These are phyloP conservation scores for Kryptolebias ocellatus DNA, from an alignment of 2,797 vertebrate species.

Conservation along the genomic window DNA sequence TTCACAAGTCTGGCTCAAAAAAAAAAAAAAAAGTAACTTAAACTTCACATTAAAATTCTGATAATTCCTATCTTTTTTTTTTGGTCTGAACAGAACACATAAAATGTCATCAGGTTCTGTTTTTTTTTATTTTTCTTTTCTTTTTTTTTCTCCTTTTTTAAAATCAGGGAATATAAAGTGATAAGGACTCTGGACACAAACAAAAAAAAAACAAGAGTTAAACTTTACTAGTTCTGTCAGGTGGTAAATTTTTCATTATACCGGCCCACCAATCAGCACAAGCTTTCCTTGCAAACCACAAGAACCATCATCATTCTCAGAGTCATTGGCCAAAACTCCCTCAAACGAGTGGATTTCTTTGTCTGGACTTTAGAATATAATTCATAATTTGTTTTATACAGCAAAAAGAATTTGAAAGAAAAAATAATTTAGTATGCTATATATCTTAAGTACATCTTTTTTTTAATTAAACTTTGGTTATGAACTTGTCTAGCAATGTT, in stretches of 20 bases:
- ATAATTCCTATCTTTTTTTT: slow-evolving; percentile 80
- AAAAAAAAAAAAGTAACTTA: slow-evolving; percentile 64
- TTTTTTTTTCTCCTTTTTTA: slow-evolving; percentile 45
- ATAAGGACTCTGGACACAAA: slow-evolving; percentile 80
- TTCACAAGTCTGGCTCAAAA: slow-evolving; percentile 76
- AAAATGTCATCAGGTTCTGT: slow-evolving; percentile 78
- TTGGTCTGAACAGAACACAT: slow-evolving; percentile 91
- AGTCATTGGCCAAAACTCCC: slow-evolving; percentile 77
- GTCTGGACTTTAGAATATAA: slow-evolving; percentile 79
- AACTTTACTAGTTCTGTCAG: slow-evolving; percentile 69
- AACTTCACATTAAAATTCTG: slow-evolving; percentile 83
- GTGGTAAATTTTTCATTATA: slow-evolving; percentile 73
- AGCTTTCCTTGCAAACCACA: slow-evolving; percentile 80
- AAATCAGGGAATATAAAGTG: slow-evolving; percentile 82
- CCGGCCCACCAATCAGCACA: slow-evolving; percentile 86
- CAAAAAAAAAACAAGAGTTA: slow-evolving; percentile 50
- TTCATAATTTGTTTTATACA: slow-evolving; percentile 82
- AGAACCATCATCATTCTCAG: slow-evolving; percentile 68
- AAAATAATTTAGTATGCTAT: slow-evolving; percentile 85
- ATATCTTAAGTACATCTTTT: slow-evolving; percentile 83
- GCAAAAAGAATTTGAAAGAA: slow-evolving; percentile 75
- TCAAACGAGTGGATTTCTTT: slow-evolving; percentile 72
- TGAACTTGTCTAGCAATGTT: slow-evolving; percentile 83
- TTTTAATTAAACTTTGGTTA: slow-evolving; percentile 81
- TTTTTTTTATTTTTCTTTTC: slow-evolving; percentile 34